Base-by-base conservation (phyloP, 2,888 invertebrate species). In the Notodonta ziczac region DNA sequence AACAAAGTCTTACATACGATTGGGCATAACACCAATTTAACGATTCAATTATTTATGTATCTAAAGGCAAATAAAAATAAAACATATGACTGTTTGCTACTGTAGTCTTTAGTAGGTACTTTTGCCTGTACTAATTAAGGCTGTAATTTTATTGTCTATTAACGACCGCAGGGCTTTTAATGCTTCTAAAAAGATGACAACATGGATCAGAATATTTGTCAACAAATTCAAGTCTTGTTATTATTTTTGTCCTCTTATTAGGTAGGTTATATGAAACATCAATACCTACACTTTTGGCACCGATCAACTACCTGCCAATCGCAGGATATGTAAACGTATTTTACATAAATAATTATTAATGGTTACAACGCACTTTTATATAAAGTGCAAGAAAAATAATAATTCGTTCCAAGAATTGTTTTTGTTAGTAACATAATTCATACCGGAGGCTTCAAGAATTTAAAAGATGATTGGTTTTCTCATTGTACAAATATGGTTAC, bases 141-240 rank as follows among this genome's bases (percentile, higher is more conserved):
- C 4, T 35, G 2, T 35, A 35, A 24, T 24, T 24, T 24, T 24
- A 24, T 24, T n/a, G n/a, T n/a, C n/a, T 24, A 24, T 24, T 42
- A 10, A 42, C 12, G 42, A 4, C 4, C 9, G 10, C 2, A 10
- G 10, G 6, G 40, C 40, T 8, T 6, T 40, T 40, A 10, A 42
- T 42, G 42, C 42, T 42, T 42, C 12, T 9, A 42, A 10, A 42
- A 10, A 42, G 24, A 42, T 42, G 42, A 42, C 13, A n/a, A 52
- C 10, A 32, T 32, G 12, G 52, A 52, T 52, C 52, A 52, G 50
- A 52, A 32, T 24, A 51, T 32, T 52, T 52, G 52, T 52, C 52
- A 52, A 52, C 52, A 52, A 32, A 4, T 52, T 13, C 5, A 13
- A 12, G 9, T 51, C 24, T 16, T 51, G 51, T 51, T 48, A 10